A percentile compares a stretch with the other conserved stretches of the same genome.
phyloP scores from a whole-genome alignment of 1,140 invertebrate species.

The Atta texana region DNA sequence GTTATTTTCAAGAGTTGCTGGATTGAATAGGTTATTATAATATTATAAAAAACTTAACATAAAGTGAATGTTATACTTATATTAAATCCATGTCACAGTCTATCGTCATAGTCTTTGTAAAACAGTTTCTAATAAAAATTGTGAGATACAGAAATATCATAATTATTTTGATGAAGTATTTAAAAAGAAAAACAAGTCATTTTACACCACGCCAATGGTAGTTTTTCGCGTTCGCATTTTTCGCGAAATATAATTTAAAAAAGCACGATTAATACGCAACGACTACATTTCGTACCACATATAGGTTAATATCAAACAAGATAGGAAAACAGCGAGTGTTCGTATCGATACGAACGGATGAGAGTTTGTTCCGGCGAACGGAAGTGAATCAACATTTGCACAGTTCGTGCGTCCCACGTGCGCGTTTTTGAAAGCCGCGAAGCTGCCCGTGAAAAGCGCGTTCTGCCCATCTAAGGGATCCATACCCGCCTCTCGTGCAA shows the following conservation, averaged over 20 bases:
- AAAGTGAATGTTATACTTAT: not conserved
- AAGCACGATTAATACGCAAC: constrained; percentile 30
- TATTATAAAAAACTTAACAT: no score
- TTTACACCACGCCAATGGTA: not conserved
- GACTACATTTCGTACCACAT: constrained; percentile 7
- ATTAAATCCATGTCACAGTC: not conserved
- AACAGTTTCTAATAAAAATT: not conserved
- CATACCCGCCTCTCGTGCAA: constrained; percentile 38
- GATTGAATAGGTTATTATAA: not conserved
- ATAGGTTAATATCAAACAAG: constrained; percentile 55
- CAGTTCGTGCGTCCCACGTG: constrained; percentile 10
- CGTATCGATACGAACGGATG: constrained; percentile 26
- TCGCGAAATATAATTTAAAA: not conserved
- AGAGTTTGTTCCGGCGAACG: constrained; percentile 2
- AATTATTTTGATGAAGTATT: not conserved
- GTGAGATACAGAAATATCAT: not conserved
- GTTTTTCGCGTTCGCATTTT: not conserved
- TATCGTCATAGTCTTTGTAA: not conserved
- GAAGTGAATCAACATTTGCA: constrained; percentile 57
- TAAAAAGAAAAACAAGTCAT: not conserved
- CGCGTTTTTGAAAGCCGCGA: constrained; percentile 43
- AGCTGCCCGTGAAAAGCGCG: constrained; percentile 44
- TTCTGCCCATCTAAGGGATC: constrained; percentile 50
- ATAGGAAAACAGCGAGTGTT: constrained; percentile 4
- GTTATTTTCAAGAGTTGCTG: not conserved